phyloP scores from a whole-genome alignment of 1,140 invertebrate genomes.

The Cotesia glomerata region DNA sequence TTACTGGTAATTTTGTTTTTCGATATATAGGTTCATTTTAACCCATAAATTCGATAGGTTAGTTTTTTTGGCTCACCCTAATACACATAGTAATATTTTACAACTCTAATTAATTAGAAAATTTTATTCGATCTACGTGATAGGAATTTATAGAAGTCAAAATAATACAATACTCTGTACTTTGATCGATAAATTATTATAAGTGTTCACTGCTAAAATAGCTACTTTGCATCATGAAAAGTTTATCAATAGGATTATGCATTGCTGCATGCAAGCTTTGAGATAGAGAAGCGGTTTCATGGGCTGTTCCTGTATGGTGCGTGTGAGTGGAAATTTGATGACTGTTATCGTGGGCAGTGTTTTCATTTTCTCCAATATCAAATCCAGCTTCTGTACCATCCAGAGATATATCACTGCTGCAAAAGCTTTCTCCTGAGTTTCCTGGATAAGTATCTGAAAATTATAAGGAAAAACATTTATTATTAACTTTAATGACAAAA shows the following conservation, averaged over 20 bases:
- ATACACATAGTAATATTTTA: no score
- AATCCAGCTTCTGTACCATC: slow-evolving; percentile 84
- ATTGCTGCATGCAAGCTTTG: slow-evolving; percentile 71
- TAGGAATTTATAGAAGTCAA: no score
- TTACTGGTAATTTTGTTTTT: no score
- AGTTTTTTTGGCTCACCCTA: no score
- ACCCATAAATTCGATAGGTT: no score
- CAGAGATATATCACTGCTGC: slow-evolving; percentile 85
- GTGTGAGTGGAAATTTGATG: slow-evolving; percentile 63
- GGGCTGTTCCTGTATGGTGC: slow-evolving; percentile 59
- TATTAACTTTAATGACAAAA: no score
- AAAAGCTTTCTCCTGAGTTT: slow-evolving; percentile 88
- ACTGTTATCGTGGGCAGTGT: slow-evolving; percentile 54
- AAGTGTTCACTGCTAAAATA: slow-evolving; percentile 81
- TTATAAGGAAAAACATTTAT: no score
- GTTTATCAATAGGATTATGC: slow-evolving; percentile 93
- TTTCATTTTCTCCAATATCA: slow-evolving; percentile 68
- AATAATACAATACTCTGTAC: no score
- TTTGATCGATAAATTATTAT: slow-evolving; percentile 37
- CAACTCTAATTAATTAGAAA: no score
- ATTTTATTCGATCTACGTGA: no score
- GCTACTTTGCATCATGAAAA: slow-evolving; percentile 96
- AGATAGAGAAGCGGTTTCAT: slow-evolving; percentile 63
- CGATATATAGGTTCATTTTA: no score
- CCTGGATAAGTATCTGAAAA: slow-evolving; percentile 78